A percentile compares a stretch with the other conserved stretches of the same genome.
Evolutionary conservation across 2,797 vertebrate species (phyloP).

Genomic region (Chromobotia macracanthus): DNA sequence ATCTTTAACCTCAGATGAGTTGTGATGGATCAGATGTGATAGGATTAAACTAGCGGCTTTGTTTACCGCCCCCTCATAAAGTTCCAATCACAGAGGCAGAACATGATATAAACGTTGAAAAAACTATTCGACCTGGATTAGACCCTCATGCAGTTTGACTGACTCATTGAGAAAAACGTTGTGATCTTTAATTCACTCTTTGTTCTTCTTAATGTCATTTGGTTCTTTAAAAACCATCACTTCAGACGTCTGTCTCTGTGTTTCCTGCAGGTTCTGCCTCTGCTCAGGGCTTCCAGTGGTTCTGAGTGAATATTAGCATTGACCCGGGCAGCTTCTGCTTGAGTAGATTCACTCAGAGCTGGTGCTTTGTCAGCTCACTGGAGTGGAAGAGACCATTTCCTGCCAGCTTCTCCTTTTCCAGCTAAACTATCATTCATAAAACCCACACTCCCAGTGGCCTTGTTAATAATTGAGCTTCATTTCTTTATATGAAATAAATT

Average conservation of each 20-base stretch:
- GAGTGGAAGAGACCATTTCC: constrained; percentile 37
- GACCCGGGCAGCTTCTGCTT: constrained; percentile 29
- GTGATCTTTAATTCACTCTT: too few relatives aligned
- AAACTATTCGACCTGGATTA: constrained; percentile 42
- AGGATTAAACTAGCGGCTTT: constrained; percentile 76
- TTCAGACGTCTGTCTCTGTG: background rate
- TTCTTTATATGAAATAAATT: too few relatives aligned
- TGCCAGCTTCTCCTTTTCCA: background rate
- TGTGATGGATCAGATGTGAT: constrained; percentile 64
- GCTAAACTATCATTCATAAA: constrained; percentile 38
- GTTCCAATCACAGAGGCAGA: constrained; percentile 78
- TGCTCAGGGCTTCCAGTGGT: background rate
- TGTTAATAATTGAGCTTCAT: constrained; percentile 7
- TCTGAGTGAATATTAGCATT: constrained; percentile 12
- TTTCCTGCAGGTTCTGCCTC: background rate
- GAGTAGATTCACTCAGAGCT: background rate
- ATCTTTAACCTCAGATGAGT: constrained; percentile 64
- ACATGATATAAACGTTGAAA: constrained; percentile 51
- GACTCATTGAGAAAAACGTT: constrained; percentile 3
- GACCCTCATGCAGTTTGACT: constrained; percentile 31
- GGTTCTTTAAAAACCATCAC: constrained; percentile 2
- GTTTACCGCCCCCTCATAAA: constrained; percentile 75
- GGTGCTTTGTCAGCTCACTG: background rate
- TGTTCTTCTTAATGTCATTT: background rate
- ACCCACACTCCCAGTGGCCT: background rate